phyloP scores from a whole-genome alignment of 2,797 vertebrate species.

The Odontamblyopus rebecca region DNA sequence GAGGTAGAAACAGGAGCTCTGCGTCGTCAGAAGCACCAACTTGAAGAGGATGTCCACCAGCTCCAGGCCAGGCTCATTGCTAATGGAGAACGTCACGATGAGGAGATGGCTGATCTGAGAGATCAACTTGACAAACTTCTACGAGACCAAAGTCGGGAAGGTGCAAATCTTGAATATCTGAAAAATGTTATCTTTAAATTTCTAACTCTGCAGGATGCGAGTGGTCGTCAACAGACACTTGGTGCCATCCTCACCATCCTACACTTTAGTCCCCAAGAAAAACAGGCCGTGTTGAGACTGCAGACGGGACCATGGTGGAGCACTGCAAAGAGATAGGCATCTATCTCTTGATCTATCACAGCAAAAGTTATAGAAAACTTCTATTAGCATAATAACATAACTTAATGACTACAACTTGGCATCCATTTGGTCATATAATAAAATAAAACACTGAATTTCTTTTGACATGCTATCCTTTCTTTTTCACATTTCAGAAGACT shows the following conservation, averaged over 20 bases:
- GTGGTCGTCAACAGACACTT: conserved; percentile 90
- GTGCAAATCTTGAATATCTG: conserved; percentile 95
- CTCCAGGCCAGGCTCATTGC: conserved; percentile 80
- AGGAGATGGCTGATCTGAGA: conserved; percentile 74
- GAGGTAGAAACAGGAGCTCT: conserved; percentile 83
- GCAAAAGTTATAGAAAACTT: background rate
- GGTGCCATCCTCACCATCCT: conserved; percentile 89
- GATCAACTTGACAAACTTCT: conserved; percentile 78
- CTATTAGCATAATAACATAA: background rate
- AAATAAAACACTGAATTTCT: background rate
- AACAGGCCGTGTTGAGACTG: conserved; percentile 74
- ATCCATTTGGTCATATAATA: background rate
- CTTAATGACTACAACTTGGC: background rate
- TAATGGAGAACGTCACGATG: conserved; percentile 77
- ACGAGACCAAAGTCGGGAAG: conserved; percentile 87
- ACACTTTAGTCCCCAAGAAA: conserved; percentile 94
- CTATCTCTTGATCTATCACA: background rate
- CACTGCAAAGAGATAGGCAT: conserved; percentile 21
- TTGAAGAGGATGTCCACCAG: conserved; percentile 83
- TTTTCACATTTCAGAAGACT: background rate
- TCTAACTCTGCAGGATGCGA: conserved; percentile 84
- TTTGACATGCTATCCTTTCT: background rate
- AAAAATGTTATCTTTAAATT: conserved; percentile 92
- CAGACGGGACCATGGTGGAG: conserved; percentile 81
- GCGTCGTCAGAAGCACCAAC: conserved; percentile 82